Evolutionary conservation across 1,140 invertebrate genomes (phyloP).

Genomic region (Drosophila sp.): DNA sequence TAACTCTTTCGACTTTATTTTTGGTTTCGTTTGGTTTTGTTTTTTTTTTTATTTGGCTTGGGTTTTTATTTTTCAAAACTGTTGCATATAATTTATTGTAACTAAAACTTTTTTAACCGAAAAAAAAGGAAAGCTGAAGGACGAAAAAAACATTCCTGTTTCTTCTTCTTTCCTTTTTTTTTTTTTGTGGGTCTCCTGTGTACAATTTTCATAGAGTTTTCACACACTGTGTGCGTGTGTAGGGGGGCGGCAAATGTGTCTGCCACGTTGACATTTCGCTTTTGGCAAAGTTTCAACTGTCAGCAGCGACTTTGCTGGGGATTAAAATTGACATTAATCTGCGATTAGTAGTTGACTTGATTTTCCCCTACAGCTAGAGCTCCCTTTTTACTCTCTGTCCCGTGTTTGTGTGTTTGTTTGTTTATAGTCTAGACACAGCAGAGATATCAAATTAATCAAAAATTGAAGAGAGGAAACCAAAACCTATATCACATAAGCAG

Average conservation of each 20-base stretch:
- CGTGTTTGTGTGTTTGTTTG: neutral
- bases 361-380: conserved; percentile 19
- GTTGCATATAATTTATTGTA: conserved; percentile 82
- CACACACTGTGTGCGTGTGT: conserved; percentile 5
- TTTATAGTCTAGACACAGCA: conserved; percentile 5
- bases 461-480: neutral
- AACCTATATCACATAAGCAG: neutral
- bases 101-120: conserved; percentile 57
- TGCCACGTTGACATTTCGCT: conserved; percentile 48
- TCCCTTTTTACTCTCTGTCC: neutral
- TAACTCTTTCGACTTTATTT: conserved; percentile 61
- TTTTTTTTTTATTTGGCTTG: conserved; percentile 20
- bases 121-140: conserved; percentile 27
- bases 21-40: conserved; percentile 22
- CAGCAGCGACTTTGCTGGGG: conserved; percentile 60
- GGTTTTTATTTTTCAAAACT: conserved; percentile 54
- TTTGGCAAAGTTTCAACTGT: conserved; percentile 64
- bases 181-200: conserved; percentile 71
- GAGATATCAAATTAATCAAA: conserved; percentile 4
- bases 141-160: conserved; percentile 20
- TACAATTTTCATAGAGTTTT: conserved; percentile 62
- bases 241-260: conserved; percentile 32
- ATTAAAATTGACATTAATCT: conserved; percentile 72
- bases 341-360: conserved; percentile 72
- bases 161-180: conserved; percentile 28